These are phyloP conservation scores for Arctopsyche grandis DNA, from an alignment of 1,140 invertebrate genomes.

Conservation along the genomic window DNA sequence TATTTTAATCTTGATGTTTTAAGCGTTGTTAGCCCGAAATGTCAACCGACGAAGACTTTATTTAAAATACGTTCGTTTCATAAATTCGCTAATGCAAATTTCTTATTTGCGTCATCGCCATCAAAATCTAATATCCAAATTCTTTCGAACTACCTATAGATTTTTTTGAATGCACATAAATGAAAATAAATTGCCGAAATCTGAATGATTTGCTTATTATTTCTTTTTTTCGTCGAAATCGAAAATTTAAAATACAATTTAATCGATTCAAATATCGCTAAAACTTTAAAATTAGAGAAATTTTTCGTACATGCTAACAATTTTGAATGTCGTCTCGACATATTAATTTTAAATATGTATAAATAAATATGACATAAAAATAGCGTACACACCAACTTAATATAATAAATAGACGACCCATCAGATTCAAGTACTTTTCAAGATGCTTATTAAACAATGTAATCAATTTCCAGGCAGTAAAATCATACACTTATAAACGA, in stretches of 20 bases:
- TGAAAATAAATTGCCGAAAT: conserved; percentile 10
- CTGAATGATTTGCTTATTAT: background rate
- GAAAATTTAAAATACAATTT: no score
- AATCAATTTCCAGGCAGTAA: no score
- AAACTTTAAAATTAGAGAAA: no score
- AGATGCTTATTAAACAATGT: no score
- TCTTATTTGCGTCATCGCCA: conserved; percentile 30
- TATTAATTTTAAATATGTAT: background rate
- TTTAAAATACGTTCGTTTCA: conserved; percentile 21
- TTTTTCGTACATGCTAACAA: background rate
- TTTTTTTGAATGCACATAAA: conserved; percentile 30
- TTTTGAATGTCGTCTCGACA: background rate
- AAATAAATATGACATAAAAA: background rate
- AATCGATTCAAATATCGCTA: no score
- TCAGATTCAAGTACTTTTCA: no score
- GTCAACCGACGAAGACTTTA: conserved; percentile 23
- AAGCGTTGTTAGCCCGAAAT: conserved; percentile 9
- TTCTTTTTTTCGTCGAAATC: background rate
- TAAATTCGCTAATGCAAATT: conserved; percentile 29
- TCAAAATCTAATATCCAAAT: conserved; percentile 27
- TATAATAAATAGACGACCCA: no score
- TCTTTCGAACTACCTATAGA: background rate
- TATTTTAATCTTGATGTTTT: conserved; percentile 20
- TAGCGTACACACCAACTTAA: no score
- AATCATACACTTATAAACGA: no score